These are phyloP conservation scores for Falco berigora DNA, from an alignment of 2,797 vertebrate species.

Conservation along the genomic window DNA sequence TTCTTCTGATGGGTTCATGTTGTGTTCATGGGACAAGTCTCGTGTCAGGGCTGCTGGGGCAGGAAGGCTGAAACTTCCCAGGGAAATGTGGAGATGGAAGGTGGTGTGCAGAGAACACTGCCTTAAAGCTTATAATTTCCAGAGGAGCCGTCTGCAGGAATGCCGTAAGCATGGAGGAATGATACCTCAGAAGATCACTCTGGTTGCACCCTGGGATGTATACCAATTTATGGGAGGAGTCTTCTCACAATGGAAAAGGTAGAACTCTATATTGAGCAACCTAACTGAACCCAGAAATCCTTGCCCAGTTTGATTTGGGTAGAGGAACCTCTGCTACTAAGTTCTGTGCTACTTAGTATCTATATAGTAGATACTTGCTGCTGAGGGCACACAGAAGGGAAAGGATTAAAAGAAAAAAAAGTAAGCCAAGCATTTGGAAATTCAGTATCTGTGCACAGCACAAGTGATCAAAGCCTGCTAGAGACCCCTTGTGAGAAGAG, in stretches of 20 bases:
- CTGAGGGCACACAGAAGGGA: background rate
- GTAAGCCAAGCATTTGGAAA: background rate
- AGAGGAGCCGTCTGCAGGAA: background rate
- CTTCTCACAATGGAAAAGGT: background rate
- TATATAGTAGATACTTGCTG: background rate
- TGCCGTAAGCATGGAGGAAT: background rate
- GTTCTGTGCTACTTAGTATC: background rate
- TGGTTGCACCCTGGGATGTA: background rate
- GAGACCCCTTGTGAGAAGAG: background rate
- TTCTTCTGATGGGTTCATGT: background rate
- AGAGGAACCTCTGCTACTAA: background rate
- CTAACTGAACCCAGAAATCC: background rate
- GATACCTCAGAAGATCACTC: background rate
- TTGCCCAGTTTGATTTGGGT: background rate
- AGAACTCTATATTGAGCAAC: background rate
- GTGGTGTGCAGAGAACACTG: background rate
- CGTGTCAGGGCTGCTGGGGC: background rate
- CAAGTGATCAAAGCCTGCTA: background rate
- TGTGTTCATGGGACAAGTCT: background rate
- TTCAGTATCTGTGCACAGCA: background rate
- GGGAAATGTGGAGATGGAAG: background rate
- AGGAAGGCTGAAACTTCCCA: background rate
- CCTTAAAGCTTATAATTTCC: conserved; percentile 1
- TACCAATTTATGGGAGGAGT: background rate
- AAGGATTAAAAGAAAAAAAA: background rate